Conservation (phyloP, 2,113 vertebrate genomes). For the Otis tarda region DNA sequence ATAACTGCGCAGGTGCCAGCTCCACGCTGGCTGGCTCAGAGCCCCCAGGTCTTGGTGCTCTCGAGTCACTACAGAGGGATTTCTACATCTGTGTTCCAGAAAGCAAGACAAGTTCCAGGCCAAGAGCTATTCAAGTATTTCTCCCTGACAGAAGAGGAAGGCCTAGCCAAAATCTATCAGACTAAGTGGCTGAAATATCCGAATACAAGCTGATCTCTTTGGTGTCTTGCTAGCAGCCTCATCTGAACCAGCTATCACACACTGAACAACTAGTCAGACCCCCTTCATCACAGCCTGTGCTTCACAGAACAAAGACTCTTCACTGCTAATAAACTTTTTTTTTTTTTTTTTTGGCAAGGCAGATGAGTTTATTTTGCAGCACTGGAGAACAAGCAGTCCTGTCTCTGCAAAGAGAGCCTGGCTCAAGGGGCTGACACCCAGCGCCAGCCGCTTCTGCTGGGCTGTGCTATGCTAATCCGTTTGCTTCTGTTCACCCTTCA, state of each 20-base stretch:
- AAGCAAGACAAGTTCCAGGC: background rate
- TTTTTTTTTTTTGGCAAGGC: background rate
- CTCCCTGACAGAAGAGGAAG: background rate
- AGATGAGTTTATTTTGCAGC: background rate
- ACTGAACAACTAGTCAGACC: background rate
- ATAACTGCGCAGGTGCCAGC: background rate
- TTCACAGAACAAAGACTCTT: background rate
- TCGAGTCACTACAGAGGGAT: background rate
- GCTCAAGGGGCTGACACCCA: background rate
- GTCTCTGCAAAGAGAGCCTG: background rate
- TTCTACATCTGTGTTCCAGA: slow-evolving; percentile 39
- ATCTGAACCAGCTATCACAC: background rate
- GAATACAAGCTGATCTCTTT: background rate
- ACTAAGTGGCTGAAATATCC: background rate
- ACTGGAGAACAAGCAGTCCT: background rate
- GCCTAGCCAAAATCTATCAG: background rate
- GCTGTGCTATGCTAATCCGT: background rate
- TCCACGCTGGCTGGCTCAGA: background rate
- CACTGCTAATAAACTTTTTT: background rate
- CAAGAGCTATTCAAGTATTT: background rate
- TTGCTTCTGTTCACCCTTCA: background rate
- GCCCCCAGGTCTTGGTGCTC: background rate
- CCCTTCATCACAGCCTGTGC: background rate
- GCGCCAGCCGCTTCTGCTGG: background rate
- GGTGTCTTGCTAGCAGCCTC: slow-evolving; percentile 11